phyloP scores from a whole-genome alignment of 2,888 invertebrate genomes.

The Portevinia maculata region DNA sequence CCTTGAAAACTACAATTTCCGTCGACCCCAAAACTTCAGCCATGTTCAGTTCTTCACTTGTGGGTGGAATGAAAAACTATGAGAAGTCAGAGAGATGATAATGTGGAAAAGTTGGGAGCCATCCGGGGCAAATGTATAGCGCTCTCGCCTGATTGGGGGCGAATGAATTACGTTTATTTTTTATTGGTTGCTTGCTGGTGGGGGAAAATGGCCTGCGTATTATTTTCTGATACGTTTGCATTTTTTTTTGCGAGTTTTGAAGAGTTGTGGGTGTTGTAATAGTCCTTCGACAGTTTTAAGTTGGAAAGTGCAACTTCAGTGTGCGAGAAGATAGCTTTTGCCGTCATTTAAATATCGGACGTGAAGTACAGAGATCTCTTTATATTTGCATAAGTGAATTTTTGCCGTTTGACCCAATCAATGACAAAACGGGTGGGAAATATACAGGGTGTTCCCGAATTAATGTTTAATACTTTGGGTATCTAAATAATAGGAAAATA shows the following conservation, averaged over 20 bases:
- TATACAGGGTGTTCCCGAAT: no score
- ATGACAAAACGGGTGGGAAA: no score
- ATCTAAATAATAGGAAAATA: no score
- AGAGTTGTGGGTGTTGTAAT: background rate
- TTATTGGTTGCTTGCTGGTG: slow-evolving; percentile 27
- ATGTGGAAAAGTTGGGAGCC: slow-evolving; percentile 4
- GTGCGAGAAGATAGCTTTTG: no score
- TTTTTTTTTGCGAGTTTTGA: background rate
- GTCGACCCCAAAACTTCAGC: slow-evolving; percentile 35
- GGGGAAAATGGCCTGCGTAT: background rate
- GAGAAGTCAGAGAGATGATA: slow-evolving; percentile 41
- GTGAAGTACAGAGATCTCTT: no score
- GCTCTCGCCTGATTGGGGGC: slow-evolving; percentile 10
- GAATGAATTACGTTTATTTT: slow-evolving; percentile 43
- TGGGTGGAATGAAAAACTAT: slow-evolving; percentile 37
- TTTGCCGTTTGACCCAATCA: no score
- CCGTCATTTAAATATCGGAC: no score
- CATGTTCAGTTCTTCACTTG: background rate
- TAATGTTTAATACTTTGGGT: no score
- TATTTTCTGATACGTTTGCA: slow-evolving; percentile 29
- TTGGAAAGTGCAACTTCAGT: no score
- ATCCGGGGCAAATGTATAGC: slow-evolving; percentile 1
- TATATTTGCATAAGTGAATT: no score
- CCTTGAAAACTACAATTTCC: slow-evolving; percentile 73
- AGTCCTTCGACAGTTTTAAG: background rate